Evolutionary conservation across 2,797 vertebrate species (phyloP).

Genomic region (Spinibarbus caldwelli): DNA sequence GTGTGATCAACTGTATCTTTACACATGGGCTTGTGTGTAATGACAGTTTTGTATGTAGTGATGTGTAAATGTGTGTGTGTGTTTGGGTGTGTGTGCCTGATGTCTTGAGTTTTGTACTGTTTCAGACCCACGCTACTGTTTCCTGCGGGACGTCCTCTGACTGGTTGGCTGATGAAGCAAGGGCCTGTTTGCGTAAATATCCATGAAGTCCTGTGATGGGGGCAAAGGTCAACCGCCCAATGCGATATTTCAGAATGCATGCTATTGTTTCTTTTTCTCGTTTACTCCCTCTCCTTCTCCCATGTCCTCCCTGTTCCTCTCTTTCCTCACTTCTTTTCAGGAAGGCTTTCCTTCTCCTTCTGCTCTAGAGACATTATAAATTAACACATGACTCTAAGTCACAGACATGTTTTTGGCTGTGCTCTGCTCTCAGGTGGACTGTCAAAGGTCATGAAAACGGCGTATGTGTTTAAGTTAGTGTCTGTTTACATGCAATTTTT

Average conservation of each 20-base stretch:
- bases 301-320: conserved; percentile 54
- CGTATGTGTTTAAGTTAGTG: neutral
- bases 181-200: conserved; percentile 80
- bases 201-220: conserved; percentile 69
- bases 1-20: neutral
- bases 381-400: conserved; percentile 40
- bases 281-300: conserved; percentile 64
- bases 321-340: conserved; percentile 50
- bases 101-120: conserved; percentile 65
- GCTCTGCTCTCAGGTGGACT: conserved; percentile 32
- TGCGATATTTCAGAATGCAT: conserved; percentile 77
- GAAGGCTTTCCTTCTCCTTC: conserved; percentile 54
- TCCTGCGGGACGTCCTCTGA: conserved; percentile 82
- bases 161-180: conserved; percentile 67
- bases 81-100: conserved; percentile 66
- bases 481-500: too few species aligned
- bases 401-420: conserved; percentile 55
- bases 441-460: conserved; percentile 41
- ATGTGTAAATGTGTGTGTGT: neutral
- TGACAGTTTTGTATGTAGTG: neutral
- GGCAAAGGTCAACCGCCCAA: conserved; percentile 79
- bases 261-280: conserved; percentile 77
- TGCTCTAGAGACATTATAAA: conserved; percentile 57
- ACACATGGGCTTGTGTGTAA: neutral
- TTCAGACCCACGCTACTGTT: conserved; percentile 69